These are phyloP conservation scores for Bergia puertoricense DNA, from an alignment of 92 coral and sea anemone species.

Conservation along the genomic window DNA sequence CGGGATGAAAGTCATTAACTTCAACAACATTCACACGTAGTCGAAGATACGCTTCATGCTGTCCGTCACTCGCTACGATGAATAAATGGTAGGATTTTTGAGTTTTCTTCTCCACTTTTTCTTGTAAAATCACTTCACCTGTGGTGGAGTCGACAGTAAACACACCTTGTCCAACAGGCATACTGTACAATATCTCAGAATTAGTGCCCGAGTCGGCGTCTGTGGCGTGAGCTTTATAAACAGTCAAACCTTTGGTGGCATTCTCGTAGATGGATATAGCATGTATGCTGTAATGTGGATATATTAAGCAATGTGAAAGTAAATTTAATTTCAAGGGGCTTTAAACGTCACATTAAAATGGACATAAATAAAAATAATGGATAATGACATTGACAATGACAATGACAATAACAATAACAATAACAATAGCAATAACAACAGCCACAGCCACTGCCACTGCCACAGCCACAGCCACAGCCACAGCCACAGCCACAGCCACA, in stretches of 20 bases:
- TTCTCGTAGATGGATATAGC: conserved; percentile 26
- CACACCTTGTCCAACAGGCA: conserved; percentile 13
- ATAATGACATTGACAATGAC: no score
- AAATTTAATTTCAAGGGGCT: no score
- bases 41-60: background rate
- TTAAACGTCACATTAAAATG: no score
- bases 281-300: background rate
- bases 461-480: no score
- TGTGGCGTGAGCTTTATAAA: conserved; percentile 41
- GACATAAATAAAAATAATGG: no score
- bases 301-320: no score
- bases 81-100: background rate
- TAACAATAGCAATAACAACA: no score
- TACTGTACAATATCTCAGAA: conserved; percentile 25
- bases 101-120: conserved; percentile 3
- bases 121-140: conserved; percentile 23
- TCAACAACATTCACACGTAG: conserved; percentile 5
- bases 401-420: no score
- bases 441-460: no score
- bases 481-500: no score
- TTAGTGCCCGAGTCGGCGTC: conserved; percentile 47
- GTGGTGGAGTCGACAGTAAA: conserved; percentile 26
- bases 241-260: conserved; percentile 25
- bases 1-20: conserved; percentile 21
- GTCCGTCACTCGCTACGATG: conserved; percentile 32